Evolutionary conservation across 2,888 invertebrate species (phyloP), one percentile per base, ranked within the genome.

Genomic region (Amiota minor): DNA sequence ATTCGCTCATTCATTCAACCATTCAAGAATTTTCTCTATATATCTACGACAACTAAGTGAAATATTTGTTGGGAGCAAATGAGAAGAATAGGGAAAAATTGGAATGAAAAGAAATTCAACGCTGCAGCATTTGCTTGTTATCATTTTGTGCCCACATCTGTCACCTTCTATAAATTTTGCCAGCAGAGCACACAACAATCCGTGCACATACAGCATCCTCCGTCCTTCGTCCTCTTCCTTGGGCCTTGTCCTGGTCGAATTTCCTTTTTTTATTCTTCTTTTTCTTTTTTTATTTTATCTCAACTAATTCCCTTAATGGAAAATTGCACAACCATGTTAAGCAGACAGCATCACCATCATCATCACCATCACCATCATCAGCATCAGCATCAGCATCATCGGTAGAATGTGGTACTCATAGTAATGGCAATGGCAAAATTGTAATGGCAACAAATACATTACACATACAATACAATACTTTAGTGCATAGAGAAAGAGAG

Each of bases 291-390:
- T 77, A 76, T 74, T 77, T 71, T 47, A 49, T 76, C 72, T 35
- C 79, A 78, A 81, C 82, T 85, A 85, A 85, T 85, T 86, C 85
- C 78, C 80, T 86, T 86, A 86, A 86, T 86, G 85, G 85, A 86
- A 83, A 84, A 77, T 73, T 81, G 78, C 80, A 79, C 80, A 84
- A 83, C 77, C 78, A 74, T 77, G 81, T 77, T 78, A 77, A 74
- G 72, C 65, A 62, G 72, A 75, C 67, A 67, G 20, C 59, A 59
- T 35, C 35, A 35, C 35, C 35, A 35, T 16, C 59, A 59, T 9
- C n/a, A 20, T 23, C 23, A 23, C 23, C 23, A 23, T 23, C 23
- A 3, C 3, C 23, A 23, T 23, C 23, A 23, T 8, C 35, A 35
- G 2, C 67, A 67, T 20, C 23, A 59, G 59, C 67, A 67, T 20